Evolutionary conservation across 2,888 invertebrate genomes (phyloP).

Genomic region (Brachyopa scutellaris): DNA sequence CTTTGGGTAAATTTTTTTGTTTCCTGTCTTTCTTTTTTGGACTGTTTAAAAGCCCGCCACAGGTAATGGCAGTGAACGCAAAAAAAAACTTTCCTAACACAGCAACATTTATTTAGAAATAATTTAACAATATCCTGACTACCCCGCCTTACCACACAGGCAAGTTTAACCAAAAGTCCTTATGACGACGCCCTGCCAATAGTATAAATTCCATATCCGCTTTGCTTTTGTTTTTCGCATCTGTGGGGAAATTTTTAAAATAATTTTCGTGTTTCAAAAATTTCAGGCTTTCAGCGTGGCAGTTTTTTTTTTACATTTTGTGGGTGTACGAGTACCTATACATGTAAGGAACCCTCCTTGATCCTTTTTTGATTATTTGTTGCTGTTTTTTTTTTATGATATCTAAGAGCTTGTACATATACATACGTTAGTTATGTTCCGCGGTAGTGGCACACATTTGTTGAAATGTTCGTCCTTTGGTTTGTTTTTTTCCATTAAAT

Average conservation of each 20-base stretch:
- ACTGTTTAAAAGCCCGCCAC: background rate
- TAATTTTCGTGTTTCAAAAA: constrained; percentile 60
- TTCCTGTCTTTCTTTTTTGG: background rate
- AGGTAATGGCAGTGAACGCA: background rate
- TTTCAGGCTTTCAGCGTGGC: constrained; percentile 38
- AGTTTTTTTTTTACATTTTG: constrained; percentile 27
- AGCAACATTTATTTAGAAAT: constrained; percentile 57
- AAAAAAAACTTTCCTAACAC: constrained; percentile 25
- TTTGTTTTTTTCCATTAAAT: constrained; percentile 39
- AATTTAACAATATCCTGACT: constrained; percentile 45
- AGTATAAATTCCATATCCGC: constrained; percentile 56
- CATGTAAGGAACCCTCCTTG: constrained; percentile 27
- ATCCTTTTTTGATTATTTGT: constrained; percentile 37
- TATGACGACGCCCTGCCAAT: constrained; percentile 7
- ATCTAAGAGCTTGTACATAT: constrained; percentile 12
- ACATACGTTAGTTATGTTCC: constrained; percentile 5
- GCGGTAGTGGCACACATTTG: constrained; percentile 10
- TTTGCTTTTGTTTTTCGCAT: constrained; percentile 47
- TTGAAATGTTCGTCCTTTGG: constrained; percentile 43
- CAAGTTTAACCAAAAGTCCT: constrained; percentile 8
- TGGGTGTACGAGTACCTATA: background rate
- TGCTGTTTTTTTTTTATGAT: background rate
- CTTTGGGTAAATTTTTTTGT: constrained; percentile 4
- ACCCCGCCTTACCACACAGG: background rate
- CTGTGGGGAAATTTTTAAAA: constrained; percentile 56